phyloP scores from a whole-genome alignment of 1,140 invertebrate genomes.

The Drosophila mayri region DNA sequence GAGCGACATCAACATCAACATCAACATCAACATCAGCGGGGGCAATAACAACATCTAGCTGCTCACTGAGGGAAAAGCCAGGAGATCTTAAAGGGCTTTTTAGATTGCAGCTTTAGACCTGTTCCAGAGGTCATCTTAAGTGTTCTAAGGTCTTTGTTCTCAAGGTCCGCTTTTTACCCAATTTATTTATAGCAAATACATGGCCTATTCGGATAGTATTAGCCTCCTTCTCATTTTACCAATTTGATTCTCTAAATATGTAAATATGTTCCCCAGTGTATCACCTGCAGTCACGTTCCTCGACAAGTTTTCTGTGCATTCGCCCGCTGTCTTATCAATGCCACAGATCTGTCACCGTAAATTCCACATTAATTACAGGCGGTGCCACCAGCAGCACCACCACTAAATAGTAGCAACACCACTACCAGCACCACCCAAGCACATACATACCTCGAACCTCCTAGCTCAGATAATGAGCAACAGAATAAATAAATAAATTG shows the following conservation, averaged over 20 bases:
- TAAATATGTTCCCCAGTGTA: not conserved
- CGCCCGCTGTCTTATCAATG: slow-evolving; percentile 35
- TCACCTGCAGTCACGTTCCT: slow-evolving; percentile 12
- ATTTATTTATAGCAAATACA: too few species aligned
- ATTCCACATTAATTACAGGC: slow-evolving; percentile 60
- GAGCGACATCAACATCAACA: slow-evolving; percentile 14
- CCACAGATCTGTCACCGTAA: slow-evolving; percentile 59
- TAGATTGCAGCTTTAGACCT: too few species aligned
- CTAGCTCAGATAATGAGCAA: slow-evolving; percentile 47
- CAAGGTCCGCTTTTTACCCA: not conserved
- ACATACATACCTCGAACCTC: not conserved
- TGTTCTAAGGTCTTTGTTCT: not conserved
- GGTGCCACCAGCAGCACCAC: not conserved
- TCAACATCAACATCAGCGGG: not conserved
- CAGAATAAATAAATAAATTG: slow-evolving; percentile 61
- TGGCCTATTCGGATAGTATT: too few species aligned
- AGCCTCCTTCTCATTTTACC: too few species aligned
- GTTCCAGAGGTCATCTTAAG: too few species aligned
- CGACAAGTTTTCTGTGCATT: slow-evolving; percentile 30
- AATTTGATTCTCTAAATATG: not conserved
- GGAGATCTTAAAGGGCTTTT: too few species aligned
- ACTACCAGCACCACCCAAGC: not conserved
- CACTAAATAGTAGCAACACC: not conserved
- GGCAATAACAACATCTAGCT: not conserved
- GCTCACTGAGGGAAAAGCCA: not conserved